A percentile compares a stretch with the other conserved stretches of the same genome.
Evolutionary conservation across 92 coral and sea anemone species (phyloP).

Genomic region (Phymanthus crucifer): DNA sequence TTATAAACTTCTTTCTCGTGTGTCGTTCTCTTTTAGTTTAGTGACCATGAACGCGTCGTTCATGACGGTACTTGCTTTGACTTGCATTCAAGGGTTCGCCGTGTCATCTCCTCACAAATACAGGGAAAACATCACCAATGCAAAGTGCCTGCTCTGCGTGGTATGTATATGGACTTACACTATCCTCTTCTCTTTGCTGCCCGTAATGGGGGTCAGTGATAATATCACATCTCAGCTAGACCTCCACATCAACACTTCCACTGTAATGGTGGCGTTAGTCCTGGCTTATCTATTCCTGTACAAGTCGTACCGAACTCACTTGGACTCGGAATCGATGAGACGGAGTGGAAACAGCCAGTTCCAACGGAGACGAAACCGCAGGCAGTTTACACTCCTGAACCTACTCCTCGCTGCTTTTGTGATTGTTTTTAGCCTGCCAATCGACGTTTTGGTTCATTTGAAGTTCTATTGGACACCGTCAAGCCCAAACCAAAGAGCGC

Average conservation of each 20-base stretch:
- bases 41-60: conserved; percentile 51
- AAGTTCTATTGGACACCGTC: conserved; percentile 31
- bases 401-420: conserved; percentile 56
- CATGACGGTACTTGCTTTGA: conserved; percentile 42
- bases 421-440: conserved; percentile 43
- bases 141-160: conserved; percentile 16
- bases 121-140: conserved; percentile 18
- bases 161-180: conserved; percentile 33
- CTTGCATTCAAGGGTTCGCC: conserved; percentile 47
- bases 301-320: conserved; percentile 42
- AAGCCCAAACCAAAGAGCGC: neutral
- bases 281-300: conserved; percentile 33
- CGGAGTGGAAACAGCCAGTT: conserved; percentile 32
- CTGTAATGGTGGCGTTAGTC: conserved; percentile 22
- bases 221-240: conserved; percentile 34
- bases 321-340: conserved; percentile 17
- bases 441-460: conserved; percentile 32
- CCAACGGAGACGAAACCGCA: conserved; percentile 29
- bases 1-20: neutral
- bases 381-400: conserved; percentile 42
- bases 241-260: conserved; percentile 37
- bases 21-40: conserved; percentile 11
- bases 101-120: conserved; percentile 51
- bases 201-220: conserved; percentile 12
- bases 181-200: conserved; percentile 33